Evolutionary conservation across 2,888 invertebrate species (phyloP).

Genomic region (Epinotia demarniana): DNA sequence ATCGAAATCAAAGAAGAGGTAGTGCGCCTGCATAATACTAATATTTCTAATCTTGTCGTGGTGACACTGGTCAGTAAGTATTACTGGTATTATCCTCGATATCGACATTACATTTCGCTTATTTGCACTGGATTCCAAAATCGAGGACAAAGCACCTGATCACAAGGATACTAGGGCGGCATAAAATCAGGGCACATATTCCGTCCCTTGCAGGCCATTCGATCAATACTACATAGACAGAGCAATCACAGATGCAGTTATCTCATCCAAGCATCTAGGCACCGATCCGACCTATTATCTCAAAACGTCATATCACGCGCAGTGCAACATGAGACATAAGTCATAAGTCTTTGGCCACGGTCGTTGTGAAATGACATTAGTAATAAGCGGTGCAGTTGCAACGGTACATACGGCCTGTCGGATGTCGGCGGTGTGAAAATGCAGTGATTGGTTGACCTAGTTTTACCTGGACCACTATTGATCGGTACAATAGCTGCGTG

Average conservation of each 20-base stretch:
- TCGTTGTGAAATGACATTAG: background rate
- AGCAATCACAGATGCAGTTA: background rate
- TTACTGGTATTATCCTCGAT: too few species aligned
- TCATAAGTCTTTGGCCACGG: background rate
- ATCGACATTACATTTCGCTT: too few species aligned
- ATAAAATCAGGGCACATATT: background rate
- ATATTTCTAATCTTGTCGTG: too few species aligned
- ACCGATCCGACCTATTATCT: background rate
- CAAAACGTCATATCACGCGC: background rate
- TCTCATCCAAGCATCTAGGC: constrained; percentile 1
- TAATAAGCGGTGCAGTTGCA: background rate
- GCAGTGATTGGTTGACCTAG: constrained; percentile 25
- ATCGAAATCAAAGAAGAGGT: too few species aligned
- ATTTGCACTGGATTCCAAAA: too few species aligned
- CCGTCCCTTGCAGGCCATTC: background rate
- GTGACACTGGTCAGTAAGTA: too few species aligned
- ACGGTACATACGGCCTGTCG: constrained; percentile 2
- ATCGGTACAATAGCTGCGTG: constrained; percentile 12
- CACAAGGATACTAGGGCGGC: background rate
- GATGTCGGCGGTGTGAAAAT: background rate
- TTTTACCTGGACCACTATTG: constrained; percentile 21
- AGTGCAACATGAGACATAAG: background rate
- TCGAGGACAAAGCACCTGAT: background rate
- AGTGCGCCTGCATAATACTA: too few species aligned
- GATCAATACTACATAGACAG: background rate